These are phyloP conservation scores for Atethmia centrago DNA, from an alignment of 2,888 invertebrate species.

Conservation along the genomic window DNA sequence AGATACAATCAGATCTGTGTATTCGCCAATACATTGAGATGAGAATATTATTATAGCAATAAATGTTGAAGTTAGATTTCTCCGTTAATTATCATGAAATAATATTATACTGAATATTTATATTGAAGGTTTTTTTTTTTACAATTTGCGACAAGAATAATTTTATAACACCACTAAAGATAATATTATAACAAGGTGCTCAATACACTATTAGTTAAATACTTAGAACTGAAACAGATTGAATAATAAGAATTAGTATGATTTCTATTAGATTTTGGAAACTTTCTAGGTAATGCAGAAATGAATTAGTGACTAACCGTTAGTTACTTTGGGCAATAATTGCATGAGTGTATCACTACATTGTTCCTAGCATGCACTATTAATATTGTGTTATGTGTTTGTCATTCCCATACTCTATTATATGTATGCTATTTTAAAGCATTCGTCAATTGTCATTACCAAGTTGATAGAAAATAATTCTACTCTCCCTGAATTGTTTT, in stretches of 20 bases:
- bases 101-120: slow-evolving; percentile 33
- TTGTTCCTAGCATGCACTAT: slow-evolving; percentile 65
- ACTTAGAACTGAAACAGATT: slow-evolving; percentile 51
- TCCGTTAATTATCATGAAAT: slow-evolving; percentile 40
- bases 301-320: slow-evolving; percentile 64
- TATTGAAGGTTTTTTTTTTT: slow-evolving; percentile 42
- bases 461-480: slow-evolving; percentile 41
- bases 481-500: slow-evolving; percentile 11
- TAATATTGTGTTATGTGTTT: slow-evolving; percentile 43
- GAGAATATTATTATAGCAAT: slow-evolving; percentile 58
- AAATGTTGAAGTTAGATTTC: slow-evolving; percentile 50
- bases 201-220: slow-evolving; percentile 63
- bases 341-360: slow-evolving; percentile 62
- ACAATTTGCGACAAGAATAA: slow-evolving; percentile 45
- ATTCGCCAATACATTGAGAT: slow-evolving; percentile 61
- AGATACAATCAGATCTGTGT: slow-evolving; percentile 56
- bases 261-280: slow-evolving; percentile 49
- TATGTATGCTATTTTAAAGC: slow-evolving; percentile 29
- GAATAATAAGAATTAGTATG: slow-evolving; percentile 47
- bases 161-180: slow-evolving; percentile 47
- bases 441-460: slow-evolving; percentile 37
- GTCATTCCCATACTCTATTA: slow-evolving; percentile 48
- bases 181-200: slow-evolving; percentile 63
- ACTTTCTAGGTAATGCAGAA: slow-evolving; percentile 41
- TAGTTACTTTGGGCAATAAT: slow-evolving; percentile 59